Percentiles rank a stretch among this genome's conserved stretches.
Evolutionary conservation across 2,888 invertebrate genomes (phyloP).

Genomic region (Dendrolimus houi): DNA sequence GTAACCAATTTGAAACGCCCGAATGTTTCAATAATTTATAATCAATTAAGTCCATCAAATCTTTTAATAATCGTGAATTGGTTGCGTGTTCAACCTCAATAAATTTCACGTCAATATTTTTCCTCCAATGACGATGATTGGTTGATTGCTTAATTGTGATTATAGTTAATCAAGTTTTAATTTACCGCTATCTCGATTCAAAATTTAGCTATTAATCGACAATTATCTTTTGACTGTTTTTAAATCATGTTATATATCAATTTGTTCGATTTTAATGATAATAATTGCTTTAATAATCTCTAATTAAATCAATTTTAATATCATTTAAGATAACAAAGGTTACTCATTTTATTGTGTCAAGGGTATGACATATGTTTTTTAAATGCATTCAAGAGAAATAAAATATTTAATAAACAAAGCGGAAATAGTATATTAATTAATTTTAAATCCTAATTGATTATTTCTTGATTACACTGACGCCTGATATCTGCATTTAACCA

Average conservation of each 20-base stretch:
- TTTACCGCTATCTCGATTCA: constrained; percentile 2
- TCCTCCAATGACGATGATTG: not conserved
- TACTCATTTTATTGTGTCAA: too few relatives aligned
- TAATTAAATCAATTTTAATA: constrained; percentile 1
- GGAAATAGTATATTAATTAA: too few relatives aligned
- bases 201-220: not conserved
- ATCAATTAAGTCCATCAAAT: too few relatives aligned
- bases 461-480: too few relatives aligned
- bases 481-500: too few relatives aligned
- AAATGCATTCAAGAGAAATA: too few relatives aligned
- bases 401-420: too few relatives aligned
- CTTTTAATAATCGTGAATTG: not conserved
- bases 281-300: too few relatives aligned
- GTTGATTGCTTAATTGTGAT: not conserved
- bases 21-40: too few relatives aligned
- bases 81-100: not conserved
- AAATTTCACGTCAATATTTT: not conserved
- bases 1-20: too few relatives aligned
- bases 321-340: constrained; percentile 2
- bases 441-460: too few relatives aligned
- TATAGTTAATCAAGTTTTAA: not conserved
- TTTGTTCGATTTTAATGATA: not conserved
- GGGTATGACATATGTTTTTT: too few relatives aligned
- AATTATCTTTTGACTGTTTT: not conserved
- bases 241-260: not conserved